phyloP scores from a whole-genome alignment of 2,113 vertebrate species.

The Cavia porcellus region DNA sequence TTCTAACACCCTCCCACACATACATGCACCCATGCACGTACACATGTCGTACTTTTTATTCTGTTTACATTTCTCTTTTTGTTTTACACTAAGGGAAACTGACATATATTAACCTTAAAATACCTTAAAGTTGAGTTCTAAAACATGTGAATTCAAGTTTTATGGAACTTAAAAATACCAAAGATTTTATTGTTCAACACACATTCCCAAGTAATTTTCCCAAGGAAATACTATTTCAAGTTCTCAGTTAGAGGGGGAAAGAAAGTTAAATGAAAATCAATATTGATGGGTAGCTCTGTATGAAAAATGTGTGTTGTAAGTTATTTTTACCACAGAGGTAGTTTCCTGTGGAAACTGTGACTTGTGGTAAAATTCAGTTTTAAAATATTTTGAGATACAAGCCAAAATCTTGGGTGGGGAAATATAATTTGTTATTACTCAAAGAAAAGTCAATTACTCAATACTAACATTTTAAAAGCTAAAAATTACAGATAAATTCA shows the following conservation, averaged over 20 bases:
- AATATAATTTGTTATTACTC: conserved; percentile 58
- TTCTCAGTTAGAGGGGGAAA: conserved; percentile 20
- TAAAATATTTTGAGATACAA: conserved; percentile 77
- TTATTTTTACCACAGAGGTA: conserved; percentile 72
- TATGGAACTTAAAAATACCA: conserved; percentile 63
- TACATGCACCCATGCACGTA: neutral
- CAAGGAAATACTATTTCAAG: conserved; percentile 60
- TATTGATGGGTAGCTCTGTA: conserved; percentile 58
- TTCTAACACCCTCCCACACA: neutral
- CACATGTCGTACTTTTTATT: conserved; percentile 19
- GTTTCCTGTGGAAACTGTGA: conserved; percentile 80
- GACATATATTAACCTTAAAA: conserved; percentile 31
- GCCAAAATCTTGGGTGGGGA: conserved; percentile 68
- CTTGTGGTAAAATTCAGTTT: conserved; percentile 59
- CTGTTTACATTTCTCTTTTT: conserved; percentile 27
- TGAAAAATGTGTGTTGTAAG: conserved; percentile 59
- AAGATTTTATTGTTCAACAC: conserved; percentile 39
- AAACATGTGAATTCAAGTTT: conserved; percentile 44
- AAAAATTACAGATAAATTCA: conserved; percentile 22
- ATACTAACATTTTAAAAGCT: conserved; percentile 49
- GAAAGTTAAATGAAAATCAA: conserved; percentile 72
- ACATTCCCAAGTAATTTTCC: conserved; percentile 69
- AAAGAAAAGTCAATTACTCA: conserved; percentile 61
- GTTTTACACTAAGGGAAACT: conserved; percentile 56
- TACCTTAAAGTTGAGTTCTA: conserved; percentile 45